Conservation (phyloP, 2,888 invertebrate species). For the Synergus gifuensis region DNA sequence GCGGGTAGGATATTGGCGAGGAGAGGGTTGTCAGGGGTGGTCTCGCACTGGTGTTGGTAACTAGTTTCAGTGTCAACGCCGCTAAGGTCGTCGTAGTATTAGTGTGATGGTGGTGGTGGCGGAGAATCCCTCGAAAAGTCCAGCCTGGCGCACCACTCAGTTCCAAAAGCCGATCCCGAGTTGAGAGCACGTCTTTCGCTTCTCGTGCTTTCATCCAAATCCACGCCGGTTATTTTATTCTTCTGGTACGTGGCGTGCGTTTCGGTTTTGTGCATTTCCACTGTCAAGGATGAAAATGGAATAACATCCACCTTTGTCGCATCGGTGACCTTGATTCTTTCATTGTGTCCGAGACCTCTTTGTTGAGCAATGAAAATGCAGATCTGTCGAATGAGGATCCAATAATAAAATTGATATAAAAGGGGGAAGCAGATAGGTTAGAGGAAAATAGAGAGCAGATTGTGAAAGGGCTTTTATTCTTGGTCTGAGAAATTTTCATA, state of each 20-base stretch:
- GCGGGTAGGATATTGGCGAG: slow-evolving; percentile 35
- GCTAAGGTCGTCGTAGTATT: slow-evolving; percentile 50
- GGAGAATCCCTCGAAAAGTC: slow-evolving; percentile 50
- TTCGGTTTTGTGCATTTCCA: slow-evolving; percentile 15
- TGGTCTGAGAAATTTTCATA: neutral
- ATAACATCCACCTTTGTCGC: neutral
- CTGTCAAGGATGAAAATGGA: slow-evolving; percentile 24
- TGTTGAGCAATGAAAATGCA: slow-evolving; percentile 6
- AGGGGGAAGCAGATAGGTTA: slow-evolving; percentile 3
- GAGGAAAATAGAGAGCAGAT: slow-evolving; percentile 5
- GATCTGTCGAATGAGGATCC: neutral
- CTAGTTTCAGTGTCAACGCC: slow-evolving; percentile 41
- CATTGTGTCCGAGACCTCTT: neutral
- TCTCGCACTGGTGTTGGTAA: slow-evolving; percentile 47
- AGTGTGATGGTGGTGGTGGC: slow-evolving; percentile 53
- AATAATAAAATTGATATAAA: neutral
- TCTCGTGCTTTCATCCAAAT: slow-evolving; percentile 43
- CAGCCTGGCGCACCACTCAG: slow-evolving; percentile 51
- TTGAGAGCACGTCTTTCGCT: slow-evolving; percentile 49
- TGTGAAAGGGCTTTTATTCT: slow-evolving; percentile 23
- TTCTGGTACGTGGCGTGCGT: slow-evolving; percentile 39
- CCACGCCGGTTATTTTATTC: slow-evolving; percentile 34
- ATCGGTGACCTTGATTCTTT: neutral
- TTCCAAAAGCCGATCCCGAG: slow-evolving; percentile 53
- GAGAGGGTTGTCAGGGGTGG: slow-evolving; percentile 46